Base-by-base conservation (phyloP, 2,888 invertebrate species). In the Pocota personata region DNA sequence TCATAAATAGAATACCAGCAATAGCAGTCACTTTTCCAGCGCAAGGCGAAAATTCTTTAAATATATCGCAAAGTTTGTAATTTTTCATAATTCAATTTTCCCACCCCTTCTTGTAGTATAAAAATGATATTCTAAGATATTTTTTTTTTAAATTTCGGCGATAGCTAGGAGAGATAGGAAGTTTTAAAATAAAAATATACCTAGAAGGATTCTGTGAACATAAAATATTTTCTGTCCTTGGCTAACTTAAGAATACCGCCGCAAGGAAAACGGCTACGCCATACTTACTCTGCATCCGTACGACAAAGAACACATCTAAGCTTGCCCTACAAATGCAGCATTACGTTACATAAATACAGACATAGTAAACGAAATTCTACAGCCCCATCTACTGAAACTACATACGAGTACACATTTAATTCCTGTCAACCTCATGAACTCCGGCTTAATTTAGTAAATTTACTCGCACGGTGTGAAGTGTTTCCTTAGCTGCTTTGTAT, bases 371-470 rank as follows among this genome's bases (percentile, higher is more conserved):
- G 35, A 35, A 64, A 66, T 35, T 32, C n/a, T 75, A 35, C 32
- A 27, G 1, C 24, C 40, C 52, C 43, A 21, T 32, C 32, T 71
- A 60, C 40, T 52, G 50, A 30, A 60, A 40, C 67, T 48, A 52
- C 21, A n/a, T n/a, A n/a, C n/a, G n/a, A n/a, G 16, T 14, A 72
- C 55, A 62, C 30, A 72, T 82, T 66, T 76, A 67, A 86, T 71
- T 77, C 67, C 86, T 82, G 82, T 86, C 76, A 82, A 86, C 76
- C 71, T 80, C 82, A 82, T 80, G 84, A 77, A 72, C 66, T 82
- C 67, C 30, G 43, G 72, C 76, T 86, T 86, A 86, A 82, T 86
- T 86, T 82, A 57, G 82, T 62, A 77, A 86, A 72, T 72, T 86
- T 58, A 77, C 76, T 82, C 66, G 76, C 72, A 82, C 62, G 82